phyloP scores from a whole-genome alignment of 2,797 vertebrate species.

The Pseudopleuronectes americanus region DNA sequence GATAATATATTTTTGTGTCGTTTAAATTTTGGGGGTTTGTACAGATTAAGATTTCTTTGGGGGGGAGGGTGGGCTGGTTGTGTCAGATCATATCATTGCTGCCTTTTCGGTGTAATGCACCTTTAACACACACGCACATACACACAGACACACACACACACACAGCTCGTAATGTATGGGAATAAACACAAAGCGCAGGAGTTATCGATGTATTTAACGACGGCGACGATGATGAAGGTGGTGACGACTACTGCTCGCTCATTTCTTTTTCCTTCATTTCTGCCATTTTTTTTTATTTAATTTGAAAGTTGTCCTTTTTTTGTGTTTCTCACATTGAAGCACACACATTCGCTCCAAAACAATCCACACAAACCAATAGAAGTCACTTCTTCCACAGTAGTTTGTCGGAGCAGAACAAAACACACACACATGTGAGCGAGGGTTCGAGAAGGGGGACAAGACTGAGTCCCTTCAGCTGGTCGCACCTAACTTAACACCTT shows the following conservation, averaged over 20 bases:
- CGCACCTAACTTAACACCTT: slow-evolving; percentile 69
- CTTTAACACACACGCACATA: slow-evolving; percentile 46
- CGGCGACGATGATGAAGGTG: slow-evolving; percentile 17
- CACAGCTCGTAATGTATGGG: slow-evolving; percentile 16
- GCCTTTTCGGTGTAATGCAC: slow-evolving; percentile 74
- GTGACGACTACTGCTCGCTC: slow-evolving; percentile 56
- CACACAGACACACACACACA: slow-evolving; percentile 31
- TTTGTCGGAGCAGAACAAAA: slow-evolving; percentile 38
- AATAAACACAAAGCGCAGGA: slow-evolving; percentile 39
- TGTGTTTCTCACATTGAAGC: slow-evolving; percentile 24
- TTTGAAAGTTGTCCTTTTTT: slow-evolving; percentile 2
- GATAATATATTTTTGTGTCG: slow-evolving; percentile 78
- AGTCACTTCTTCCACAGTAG: slow-evolving; percentile 38
- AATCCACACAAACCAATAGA: slow-evolving; percentile 28
- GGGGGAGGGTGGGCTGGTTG: slow-evolving; percentile 3
- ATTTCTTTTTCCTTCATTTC: slow-evolving; percentile 13
- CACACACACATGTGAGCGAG: slow-evolving; percentile 1
- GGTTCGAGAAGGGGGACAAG: slow-evolving; percentile 13
- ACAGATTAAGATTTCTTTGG: slow-evolving; percentile 53
- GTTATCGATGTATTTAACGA: slow-evolving; percentile 45
- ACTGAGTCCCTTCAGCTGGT: slow-evolving; percentile 51
- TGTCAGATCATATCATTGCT: slow-evolving; percentile 71
- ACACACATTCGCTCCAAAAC: slow-evolving; percentile 19
- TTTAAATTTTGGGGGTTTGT: slow-evolving; percentile 65
- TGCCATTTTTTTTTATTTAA: slow-evolving; percentile 17